Percentiles rank a stretch among this genome's conserved stretches.
phyloP scores from a whole-genome alignment of 92 coral and sea anemone species.

The Meandrina meandrites region DNA sequence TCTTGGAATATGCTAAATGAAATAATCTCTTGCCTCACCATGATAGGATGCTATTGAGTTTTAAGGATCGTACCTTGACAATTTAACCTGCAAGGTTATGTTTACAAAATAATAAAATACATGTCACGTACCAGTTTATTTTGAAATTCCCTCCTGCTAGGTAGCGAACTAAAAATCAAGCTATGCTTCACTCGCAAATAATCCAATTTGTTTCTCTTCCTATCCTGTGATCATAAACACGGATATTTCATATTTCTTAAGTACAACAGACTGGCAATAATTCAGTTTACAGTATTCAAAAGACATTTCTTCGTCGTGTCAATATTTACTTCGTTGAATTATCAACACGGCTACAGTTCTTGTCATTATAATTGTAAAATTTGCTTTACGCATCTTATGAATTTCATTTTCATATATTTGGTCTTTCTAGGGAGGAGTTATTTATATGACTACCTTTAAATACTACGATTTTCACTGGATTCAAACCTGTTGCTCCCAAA shows the following conservation, averaged over 20 bases:
- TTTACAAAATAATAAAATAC: constrained; percentile 15
- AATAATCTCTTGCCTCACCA: no score
- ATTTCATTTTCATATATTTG: neutral
- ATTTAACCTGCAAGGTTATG: constrained; percentile 8
- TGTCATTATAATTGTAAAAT: neutral
- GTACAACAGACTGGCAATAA: neutral
- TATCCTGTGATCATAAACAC: neutral
- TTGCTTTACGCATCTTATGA: neutral
- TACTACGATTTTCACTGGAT: neutral
- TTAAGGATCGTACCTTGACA: neutral
- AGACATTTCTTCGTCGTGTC: neutral
- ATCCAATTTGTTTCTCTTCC: neutral
- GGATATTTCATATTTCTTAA: neutral
- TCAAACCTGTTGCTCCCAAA: neutral
- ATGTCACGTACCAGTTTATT: constrained; percentile 36
- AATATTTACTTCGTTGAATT: neutral
- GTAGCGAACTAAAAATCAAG: constrained; percentile 4
- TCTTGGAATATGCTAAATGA: neutral
- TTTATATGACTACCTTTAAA: neutral
- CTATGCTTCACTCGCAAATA: neutral
- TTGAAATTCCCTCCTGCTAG: constrained; percentile 8
- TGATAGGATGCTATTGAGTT: neutral
- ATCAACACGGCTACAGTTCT: neutral
- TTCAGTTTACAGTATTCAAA: neutral
- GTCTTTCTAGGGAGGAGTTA: neutral